Evolutionary conservation across 2,797 vertebrate genomes (phyloP), one percentile per base, ranked within the genome.

Genomic region (Rhinogobio ventralis): DNA sequence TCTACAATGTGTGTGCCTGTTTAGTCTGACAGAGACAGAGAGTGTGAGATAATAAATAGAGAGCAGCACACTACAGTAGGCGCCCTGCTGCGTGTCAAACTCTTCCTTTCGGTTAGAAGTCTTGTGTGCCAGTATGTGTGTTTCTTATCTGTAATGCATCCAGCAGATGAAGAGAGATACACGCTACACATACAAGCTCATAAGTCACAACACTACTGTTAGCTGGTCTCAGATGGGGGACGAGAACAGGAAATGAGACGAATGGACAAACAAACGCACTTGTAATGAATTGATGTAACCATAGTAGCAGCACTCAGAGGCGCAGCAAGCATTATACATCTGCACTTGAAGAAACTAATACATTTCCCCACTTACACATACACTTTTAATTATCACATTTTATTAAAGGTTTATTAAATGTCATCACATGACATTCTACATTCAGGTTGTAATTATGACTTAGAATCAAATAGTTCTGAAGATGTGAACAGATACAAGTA

Each of bases 151-250:
- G 67, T 60, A 72, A 81, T 60, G 39, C 36, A 60, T 81, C 80
- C 68, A 81, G 68, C 67, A 72, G 80, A 81, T 81, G 80, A 81
- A 13, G 51, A 81, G 67, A 81, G 79, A 71, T 60, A 45, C 51
- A 53, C n/a, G 17, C 20, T 25, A 2, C 60, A 79, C 30, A 80
- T 33, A 67, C 7, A 69, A 8, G 3, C 9, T 36, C 64, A 79
- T 79, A 66, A 79, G 77, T 71, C 79, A 72, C 67, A 72, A 62
- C 80, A 60, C 80, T 20, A 4, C 79, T 30, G 14, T 39, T 51
- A 45, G 53, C 80, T 72, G 67, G 11, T 71, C 49, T 81, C 19
- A n/a, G 51, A 30, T 25, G 25, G 11, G 11, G 39, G 68, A 30
- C 28, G 25, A 60, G 25, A 23, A 60, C 36, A 81, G 67, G 36